Evolutionary conservation across 2,888 invertebrate genomes (phyloP), one percentile per base, ranked within the genome.

Genomic region (Idaea aversata): DNA sequence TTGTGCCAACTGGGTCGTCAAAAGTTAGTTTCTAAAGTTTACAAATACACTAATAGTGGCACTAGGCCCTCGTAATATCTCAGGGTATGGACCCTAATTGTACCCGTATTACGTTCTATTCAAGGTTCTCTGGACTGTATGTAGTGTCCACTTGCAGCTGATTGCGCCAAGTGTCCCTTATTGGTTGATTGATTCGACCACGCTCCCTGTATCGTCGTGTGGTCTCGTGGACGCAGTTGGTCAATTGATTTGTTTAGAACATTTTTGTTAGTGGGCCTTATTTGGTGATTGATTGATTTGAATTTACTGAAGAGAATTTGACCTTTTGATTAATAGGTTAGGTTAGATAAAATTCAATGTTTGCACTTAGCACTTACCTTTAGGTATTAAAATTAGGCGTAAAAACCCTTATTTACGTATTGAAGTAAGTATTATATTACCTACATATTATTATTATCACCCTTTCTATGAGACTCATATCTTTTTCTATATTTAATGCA

Each of bases 141-240:
- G 68, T 59, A 62, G 68, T 70, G 68, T 67, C 79, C 85, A 85
- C 83, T 86, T 86, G 81, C 75, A 76, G 79, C 81, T 86, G 83
- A 86, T 84, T 82, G 84, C 76, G 61, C 63, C 62, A 77, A 77
- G 72, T 73, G 72, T 72, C 73, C 73, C 68, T 76, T 77, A 83
- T 82, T 81, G 82, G 74, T 75, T 83, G 84, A 85, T 85, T 80
- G 85, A 83, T 85, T 72, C 71, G 66, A 72, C 70, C 73, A 73
- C 73, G 72, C 70, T 67, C 71, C 64, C 61, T 64, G 57, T 65
- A 69, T 65, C 59, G 63, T 70, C 68, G 7, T 61, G 38, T 61
- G 61, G 25, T 25, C 25, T 25, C 47, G 34, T 64, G 57, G n/a
- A n/a, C 35, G n/a, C 61, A 15, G 15, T 25, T 25, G 63, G 34